Conservation (phyloP, 2,113 vertebrate species). For the Polypterus bichir region DNA sequence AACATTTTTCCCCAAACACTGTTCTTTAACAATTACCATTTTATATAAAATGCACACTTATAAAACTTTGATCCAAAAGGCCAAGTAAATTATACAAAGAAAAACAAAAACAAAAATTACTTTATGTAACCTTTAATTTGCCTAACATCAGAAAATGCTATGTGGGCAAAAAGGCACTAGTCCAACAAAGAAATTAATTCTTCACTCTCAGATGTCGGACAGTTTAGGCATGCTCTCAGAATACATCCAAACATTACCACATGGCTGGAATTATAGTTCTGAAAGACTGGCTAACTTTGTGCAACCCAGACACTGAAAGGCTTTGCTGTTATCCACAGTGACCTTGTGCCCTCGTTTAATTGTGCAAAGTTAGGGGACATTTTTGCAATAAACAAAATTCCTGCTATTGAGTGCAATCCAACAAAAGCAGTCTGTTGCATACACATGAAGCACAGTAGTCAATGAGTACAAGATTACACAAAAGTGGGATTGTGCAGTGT, state of each 20-base stretch:
- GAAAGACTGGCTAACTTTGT: constrained; percentile 17
- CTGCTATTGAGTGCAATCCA: not conserved
- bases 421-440: not conserved
- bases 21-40: too few species aligned
- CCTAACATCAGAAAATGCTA: too few species aligned
- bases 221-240: constrained; percentile 5
- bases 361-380: constrained; percentile 23
- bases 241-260: constrained; percentile 20
- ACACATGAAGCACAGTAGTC: not conserved
- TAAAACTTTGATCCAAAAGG: too few species aligned
- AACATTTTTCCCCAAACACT: too few species aligned
- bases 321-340: constrained; percentile 33
- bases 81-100: too few species aligned
- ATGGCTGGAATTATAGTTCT: constrained; percentile 17
- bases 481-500: too few species aligned
- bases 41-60: too few species aligned
- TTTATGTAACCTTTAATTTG: too few species aligned
- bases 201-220: not conserved
- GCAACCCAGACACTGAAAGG: constrained; percentile 26
- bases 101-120: too few species aligned
- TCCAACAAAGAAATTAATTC: not conserved
- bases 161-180: not conserved
- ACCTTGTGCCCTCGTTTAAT: constrained; percentile 46
- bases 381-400: not conserved
- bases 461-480: too few species aligned